Conservation (phyloP, 2,113 vertebrate genomes). For the Tragulus kanchil region DNA sequence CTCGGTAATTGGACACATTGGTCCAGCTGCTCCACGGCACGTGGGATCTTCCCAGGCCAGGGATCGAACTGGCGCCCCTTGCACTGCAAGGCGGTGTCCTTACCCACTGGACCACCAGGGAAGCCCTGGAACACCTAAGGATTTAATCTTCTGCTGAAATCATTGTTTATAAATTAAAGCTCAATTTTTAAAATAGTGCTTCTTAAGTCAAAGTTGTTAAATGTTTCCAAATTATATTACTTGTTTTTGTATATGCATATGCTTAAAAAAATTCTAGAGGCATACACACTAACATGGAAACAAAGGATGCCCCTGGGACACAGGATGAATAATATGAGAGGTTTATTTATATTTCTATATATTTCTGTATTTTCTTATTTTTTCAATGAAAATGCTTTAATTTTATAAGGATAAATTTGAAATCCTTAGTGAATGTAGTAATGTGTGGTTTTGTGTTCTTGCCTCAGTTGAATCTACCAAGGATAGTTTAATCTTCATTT, state of each 20-base stretch:
- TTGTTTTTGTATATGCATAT: not conserved
- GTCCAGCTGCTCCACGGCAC: no score
- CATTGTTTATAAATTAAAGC: not conserved
- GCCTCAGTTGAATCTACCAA: not conserved
- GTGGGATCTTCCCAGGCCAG: no score
- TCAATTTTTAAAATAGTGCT: not conserved
- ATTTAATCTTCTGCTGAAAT: no score
- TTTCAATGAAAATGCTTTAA: not conserved
- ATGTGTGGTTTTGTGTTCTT: not conserved
- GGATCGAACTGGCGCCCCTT: no score
- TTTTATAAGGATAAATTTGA: slow-evolving; percentile 7
- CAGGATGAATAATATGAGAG: not conserved
- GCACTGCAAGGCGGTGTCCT: no score
- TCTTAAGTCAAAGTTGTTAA: not conserved
- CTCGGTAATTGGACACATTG: no score
- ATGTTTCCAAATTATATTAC: not conserved
- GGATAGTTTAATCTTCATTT: not conserved
- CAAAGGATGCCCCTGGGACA: not conserved
- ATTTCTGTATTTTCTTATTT: not conserved
- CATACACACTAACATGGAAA: not conserved
- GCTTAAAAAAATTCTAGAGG: not conserved
- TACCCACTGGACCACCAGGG: no score
- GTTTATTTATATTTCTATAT: not conserved
- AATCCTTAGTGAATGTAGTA: not conserved
- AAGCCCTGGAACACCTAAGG: no score